A percentile compares a stretch with the other conserved stretches of the same genome.
These are phyloP conservation scores for Nanger granti DNA, from an alignment of 2,113 vertebrate species.

Conservation along the genomic window DNA sequence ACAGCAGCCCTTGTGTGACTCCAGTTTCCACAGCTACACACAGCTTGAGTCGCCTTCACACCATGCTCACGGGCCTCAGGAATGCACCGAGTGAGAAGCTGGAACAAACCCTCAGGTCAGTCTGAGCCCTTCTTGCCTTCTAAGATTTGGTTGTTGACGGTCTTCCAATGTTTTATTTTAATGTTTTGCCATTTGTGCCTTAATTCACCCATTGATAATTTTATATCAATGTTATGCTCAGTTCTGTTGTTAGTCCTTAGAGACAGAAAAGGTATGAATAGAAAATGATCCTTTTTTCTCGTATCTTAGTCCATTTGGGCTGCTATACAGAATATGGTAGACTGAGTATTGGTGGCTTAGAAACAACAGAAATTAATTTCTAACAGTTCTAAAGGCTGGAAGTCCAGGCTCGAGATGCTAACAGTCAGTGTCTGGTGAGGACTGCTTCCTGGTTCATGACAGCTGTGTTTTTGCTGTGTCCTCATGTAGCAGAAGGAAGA, in stretches of 20 bases:
- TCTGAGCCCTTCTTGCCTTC: background rate
- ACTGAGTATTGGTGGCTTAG: background rate
- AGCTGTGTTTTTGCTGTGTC: background rate
- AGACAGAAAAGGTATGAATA: background rate
- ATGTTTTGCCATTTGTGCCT: background rate
- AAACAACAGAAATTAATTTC: background rate
- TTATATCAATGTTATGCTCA: background rate
- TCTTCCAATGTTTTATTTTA: background rate
- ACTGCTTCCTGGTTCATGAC: background rate
- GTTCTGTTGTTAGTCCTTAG: background rate
- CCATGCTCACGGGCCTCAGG: slow-evolving; percentile 87
- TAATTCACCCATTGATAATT: background rate
- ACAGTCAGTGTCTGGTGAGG: background rate
- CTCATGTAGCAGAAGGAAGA: too few relatives aligned
- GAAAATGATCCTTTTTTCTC: background rate
- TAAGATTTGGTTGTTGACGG: background rate
- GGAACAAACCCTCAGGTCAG: slow-evolving; percentile 84
- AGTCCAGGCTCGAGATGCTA: background rate
- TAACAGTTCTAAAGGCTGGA: background rate
- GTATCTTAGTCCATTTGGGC: background rate
- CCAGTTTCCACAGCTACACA: slow-evolving; percentile 87
- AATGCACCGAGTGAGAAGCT: slow-evolving; percentile 86
- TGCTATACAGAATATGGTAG: background rate
- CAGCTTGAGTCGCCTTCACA: slow-evolving; percentile 89
- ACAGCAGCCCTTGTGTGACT: slow-evolving; percentile 78